phyloP scores from a whole-genome alignment of 2,113 vertebrate genomes.

The Ciconia boyciana region DNA sequence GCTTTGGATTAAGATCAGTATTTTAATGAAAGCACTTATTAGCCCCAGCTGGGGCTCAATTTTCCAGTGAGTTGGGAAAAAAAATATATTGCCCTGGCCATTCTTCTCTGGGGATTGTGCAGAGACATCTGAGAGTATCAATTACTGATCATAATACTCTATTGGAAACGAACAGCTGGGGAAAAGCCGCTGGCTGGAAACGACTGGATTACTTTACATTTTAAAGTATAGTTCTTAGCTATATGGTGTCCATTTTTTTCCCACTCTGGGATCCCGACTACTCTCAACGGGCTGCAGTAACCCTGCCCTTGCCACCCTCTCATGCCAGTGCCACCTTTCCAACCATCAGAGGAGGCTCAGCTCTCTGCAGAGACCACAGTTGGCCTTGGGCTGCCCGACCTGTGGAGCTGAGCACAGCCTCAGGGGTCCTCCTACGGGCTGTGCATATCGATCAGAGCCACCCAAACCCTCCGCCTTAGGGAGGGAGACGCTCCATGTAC shows the following conservation, averaged over 20 bases:
- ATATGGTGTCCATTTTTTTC: background rate
- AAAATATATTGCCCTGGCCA: slow-evolving; percentile 60
- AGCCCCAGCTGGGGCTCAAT: slow-evolving; percentile 72
- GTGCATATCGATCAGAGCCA: background rate
- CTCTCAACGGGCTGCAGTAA: background rate
- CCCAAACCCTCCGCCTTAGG: background rate
- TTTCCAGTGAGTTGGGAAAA: slow-evolving; percentile 66
- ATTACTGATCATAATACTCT: slow-evolving; percentile 64
- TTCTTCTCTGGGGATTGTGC: slow-evolving; percentile 62
- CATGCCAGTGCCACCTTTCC: background rate
- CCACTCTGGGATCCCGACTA: background rate
- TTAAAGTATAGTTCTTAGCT: background rate
- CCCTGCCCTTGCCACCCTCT: background rate
- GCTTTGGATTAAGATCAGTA: slow-evolving; percentile 63
- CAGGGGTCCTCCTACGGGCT: background rate
- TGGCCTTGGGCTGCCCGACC: background rate
- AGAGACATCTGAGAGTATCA: slow-evolving; percentile 63
- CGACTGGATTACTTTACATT: slow-evolving; percentile 22
- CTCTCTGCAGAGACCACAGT: background rate
- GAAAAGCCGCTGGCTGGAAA: slow-evolving; percentile 40
- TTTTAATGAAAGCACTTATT: slow-evolving; percentile 74
- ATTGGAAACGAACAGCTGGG: slow-evolving; percentile 65
- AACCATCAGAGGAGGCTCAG: background rate
- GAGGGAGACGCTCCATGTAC: rapidly evolving
- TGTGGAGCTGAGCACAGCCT: background rate